Evolutionary conservation across 2,888 invertebrate species (phyloP), one percentile per base, ranked within the genome.

Genomic region (Eilema caniola): DNA sequence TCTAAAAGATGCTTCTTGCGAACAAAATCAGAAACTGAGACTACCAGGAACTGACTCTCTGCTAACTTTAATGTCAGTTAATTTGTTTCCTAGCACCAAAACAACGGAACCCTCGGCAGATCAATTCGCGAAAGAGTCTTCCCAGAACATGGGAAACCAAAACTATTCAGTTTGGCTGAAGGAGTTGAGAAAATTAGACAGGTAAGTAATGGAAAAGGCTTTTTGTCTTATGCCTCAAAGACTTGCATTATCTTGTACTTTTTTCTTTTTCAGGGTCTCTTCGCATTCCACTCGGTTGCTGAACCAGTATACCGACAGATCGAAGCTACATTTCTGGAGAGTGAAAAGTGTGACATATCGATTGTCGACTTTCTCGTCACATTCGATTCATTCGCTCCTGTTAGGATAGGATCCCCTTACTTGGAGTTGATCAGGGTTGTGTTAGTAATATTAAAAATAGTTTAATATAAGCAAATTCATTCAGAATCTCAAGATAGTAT

Each of bases 261-360:
- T 41, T 3, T 59, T 23, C 3, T 63, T 53, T 83, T 82, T 3
- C 83, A 93, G 86, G 95, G 94, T 57, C 83, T 95, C 0, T 96
- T 95, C 74, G 96, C 95, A 0, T 94, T 95, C 63, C 95, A 96
- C 78, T 92, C 92, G 0, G 93, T 96, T n/a, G 79, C 89, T 1
- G 93, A 94, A 33, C 86, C 94, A 7, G 92, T 94, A 0, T 96
- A 96, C 81, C 91, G 95, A 61, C 85, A 94, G 61, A 92, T 96
- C 11, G 95, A 95, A 68, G 90, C 95, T 47, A 96, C 96, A 0
- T 96, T 93, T 74, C 81, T 89, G n/a, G 96, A 96, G 80, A 92
- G 88, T 14, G 96, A 96, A 79, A 96, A 96, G 72, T 96, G 96
- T 70, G 96, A 95, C 60, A 86, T 96, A 24, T 89, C 92, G 56